Base-by-base conservation (phyloP, 2,888 invertebrate genomes). In the Eupithecia abbreviata region DNA sequence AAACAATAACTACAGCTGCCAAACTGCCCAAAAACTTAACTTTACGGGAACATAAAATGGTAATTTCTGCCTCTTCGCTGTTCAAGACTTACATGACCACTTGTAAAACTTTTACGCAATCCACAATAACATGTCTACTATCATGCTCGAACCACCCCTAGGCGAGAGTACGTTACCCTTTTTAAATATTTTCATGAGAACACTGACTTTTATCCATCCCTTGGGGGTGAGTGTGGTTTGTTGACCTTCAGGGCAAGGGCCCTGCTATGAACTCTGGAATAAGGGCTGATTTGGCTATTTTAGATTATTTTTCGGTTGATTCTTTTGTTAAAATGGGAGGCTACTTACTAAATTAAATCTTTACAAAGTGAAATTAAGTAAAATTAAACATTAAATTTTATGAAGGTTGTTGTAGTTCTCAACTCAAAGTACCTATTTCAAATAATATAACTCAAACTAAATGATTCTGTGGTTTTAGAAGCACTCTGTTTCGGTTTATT, bases 201-300 rank as follows among this genome's bases (percentile, higher is more conserved):
- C 81, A 78, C 47, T 78, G 81, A 80, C 81, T 78, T 47, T 72
- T 77, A 79, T 81, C 73, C 79, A 79, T 79, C 79, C 80, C 81
- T 77, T 76, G 43, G 71, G 76, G 73, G 73, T 76, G 66, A 75
- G 71, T 71, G 76, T 43, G 41, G 77, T 79, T 82, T 80, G 71
- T 77, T 76, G 77, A 79, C 77, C 82, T 79, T 74, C 75, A 79
- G 79, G 80, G 79, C 76, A 77, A 76, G 68, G 43, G 43, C 74
- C 43, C 45, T 49, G 30, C 55, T 75, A 69, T 49, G 75, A 72
- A 76, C 78, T 72, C 65, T 71, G 45, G 72, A 77, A 69, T 66
- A 66, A 69, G 69, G 69, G 47, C 12, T 69, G 18, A 49, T 30
- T 7, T 42, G 13, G 12, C 30, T 12, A 12, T 49, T 49, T 10